These are phyloP conservation scores for Conus canariensis DNA, from an alignment of 2,888 invertebrate species.

Conservation along the genomic window DNA sequence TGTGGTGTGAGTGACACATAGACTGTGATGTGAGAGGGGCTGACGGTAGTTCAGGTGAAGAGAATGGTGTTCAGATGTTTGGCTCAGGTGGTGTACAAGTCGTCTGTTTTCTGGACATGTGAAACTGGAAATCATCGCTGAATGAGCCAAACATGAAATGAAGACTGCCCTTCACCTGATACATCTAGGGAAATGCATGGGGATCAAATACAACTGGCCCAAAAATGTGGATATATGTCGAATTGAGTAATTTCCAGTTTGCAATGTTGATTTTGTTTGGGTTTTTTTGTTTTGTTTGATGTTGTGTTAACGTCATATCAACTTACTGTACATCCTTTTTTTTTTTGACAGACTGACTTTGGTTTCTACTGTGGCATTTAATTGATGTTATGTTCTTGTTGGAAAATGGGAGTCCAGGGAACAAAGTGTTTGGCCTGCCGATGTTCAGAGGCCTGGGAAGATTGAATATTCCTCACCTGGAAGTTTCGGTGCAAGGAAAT, in stretches of 20 bases:
- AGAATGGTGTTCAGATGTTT: neutral
- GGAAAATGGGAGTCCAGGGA: too few species aligned
- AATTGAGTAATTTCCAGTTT: neutral
- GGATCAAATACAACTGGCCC: neutral
- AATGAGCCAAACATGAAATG: neutral
- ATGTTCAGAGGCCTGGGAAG: too few species aligned
- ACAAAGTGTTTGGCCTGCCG: too few species aligned
- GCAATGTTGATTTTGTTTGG: neutral
- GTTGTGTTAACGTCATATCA: too few species aligned
- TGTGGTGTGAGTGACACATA: neutral
- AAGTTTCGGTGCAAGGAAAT: too few species aligned
- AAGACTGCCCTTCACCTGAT: neutral
- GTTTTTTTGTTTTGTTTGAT: neutral
- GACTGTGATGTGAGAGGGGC: constrained; percentile 1
- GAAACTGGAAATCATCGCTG: neutral
- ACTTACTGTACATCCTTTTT: too few species aligned
- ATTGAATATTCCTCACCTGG: too few species aligned
- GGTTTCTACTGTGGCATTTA: neutral
- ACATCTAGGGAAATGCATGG: neutral
- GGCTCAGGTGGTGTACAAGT: neutral
- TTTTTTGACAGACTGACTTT: neutral
- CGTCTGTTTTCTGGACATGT: too few species aligned
- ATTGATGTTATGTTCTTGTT: too few species aligned
- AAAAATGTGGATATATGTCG: neutral
- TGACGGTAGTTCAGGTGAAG: neutral